Percentiles rank a stretch among this genome's conserved stretches.
Evolutionary conservation across 92 coral and sea anemone genomes (phyloP).

Genomic region (Epizoanthus stellaris): DNA sequence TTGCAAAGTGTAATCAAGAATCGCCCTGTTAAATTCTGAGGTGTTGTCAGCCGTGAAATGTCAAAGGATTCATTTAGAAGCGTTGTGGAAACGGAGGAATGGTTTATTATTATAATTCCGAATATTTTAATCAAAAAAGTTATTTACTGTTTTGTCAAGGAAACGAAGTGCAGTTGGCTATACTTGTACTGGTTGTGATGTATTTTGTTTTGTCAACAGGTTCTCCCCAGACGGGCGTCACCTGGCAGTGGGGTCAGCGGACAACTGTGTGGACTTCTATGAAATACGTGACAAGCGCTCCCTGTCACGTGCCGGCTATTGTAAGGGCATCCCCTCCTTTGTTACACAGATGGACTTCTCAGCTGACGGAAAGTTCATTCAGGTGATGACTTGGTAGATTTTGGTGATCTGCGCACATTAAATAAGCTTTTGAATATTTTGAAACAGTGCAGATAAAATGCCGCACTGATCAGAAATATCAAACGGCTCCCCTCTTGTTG

Average conservation of each 20-base stretch:
- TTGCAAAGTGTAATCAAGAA: too few relatives aligned
- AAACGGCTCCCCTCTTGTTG: too few relatives aligned
- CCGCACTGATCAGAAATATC: too few relatives aligned
- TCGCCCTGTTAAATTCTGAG: too few relatives aligned
- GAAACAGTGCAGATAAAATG: too few relatives aligned
- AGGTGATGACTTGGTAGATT: slow-evolving; percentile 56
- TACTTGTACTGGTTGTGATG: neutral
- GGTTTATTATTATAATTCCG: too few relatives aligned
- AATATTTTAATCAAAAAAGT: too few relatives aligned
- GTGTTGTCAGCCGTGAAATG: too few relatives aligned
- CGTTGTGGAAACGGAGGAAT: too few relatives aligned
- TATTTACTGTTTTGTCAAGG: neutral
- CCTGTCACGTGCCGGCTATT: slow-evolving; percentile 84
- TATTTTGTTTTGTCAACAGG: slow-evolving; percentile 41
- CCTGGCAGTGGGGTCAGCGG: slow-evolving; percentile 95
- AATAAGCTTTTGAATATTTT: neutral
- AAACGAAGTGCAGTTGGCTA: neutral
- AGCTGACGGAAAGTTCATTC: slow-evolving; percentile 93
- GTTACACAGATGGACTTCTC: slow-evolving; percentile 99
- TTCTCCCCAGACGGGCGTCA: slow-evolving; percentile 93
- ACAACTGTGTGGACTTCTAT: slow-evolving; percentile 93
- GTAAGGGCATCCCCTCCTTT: slow-evolving; percentile 94
- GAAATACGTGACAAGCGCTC: slow-evolving; percentile 90
- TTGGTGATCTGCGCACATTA: neutral
- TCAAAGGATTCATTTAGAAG: too few relatives aligned